Conservation (phyloP, 2,888 invertebrate species). For the Orthonychiurus folsomi region DNA sequence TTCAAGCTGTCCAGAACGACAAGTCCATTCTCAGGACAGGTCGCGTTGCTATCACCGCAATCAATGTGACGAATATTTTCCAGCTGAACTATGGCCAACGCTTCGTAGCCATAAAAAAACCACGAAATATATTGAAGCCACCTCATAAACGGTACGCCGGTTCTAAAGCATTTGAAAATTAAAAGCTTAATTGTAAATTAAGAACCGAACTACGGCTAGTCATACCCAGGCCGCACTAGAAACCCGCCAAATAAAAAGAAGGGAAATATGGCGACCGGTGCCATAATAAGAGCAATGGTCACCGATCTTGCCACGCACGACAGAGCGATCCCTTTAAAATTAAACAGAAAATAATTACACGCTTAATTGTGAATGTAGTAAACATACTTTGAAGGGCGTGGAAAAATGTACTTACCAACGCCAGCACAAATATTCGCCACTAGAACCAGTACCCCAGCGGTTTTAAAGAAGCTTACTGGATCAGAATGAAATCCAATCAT, state of each 20-base stretch:
- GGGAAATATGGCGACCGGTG: conserved; percentile 85
- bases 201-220: not conserved
- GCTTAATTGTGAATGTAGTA: not conserved
- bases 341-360: conserved; percentile 7
- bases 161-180: conserved; percentile 48
- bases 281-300: conserved; percentile 62
- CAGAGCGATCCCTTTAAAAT: conserved; percentile 71
- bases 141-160: conserved; percentile 70
- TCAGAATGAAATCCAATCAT: conserved; percentile 74
- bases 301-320: conserved; percentile 61
- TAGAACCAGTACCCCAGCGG: conserved; percentile 61
- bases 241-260: conserved; percentile 92
- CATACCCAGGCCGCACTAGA: conserved; percentile 80
- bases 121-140: conserved; percentile 84
- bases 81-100: conserved; percentile 83
- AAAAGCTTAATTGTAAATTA: not conserved
- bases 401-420: conserved; percentile 59
- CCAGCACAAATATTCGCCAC: conserved; percentile 82
- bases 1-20: conserved; percentile 68
- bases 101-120: conserved; percentile 88
- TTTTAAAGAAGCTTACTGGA: conserved; percentile 55
- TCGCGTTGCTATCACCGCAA: conserved; percentile 63
- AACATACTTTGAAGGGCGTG: no score
- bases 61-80: conserved; percentile 63
- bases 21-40: conserved; percentile 68